Base-by-base conservation (phyloP, 2,797 vertebrate species). In the Gorsachius magnificus region DNA sequence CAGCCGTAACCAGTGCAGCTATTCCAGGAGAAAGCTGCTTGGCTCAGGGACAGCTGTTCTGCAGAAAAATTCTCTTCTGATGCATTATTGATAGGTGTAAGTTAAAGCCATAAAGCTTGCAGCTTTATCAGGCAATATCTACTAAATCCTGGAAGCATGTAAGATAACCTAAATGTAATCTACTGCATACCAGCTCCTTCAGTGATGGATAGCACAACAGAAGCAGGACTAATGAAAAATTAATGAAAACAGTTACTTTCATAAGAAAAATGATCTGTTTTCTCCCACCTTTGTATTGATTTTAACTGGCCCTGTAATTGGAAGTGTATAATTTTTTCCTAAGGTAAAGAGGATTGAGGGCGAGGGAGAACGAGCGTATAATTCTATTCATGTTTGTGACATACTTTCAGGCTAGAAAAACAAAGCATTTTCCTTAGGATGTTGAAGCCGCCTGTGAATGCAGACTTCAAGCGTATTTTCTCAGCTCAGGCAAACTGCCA, bases 241-340 rank as follows among this genome's bases (percentile, higher is more conserved):
- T 98, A 98, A 98, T 98, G 96, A 97, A 97, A 98, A 97, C 92
- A 77, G 97, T 96, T 97, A 97, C 97, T 97, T 97, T 96, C 93
- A 91, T 97, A 97, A 98, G 98, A 98, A 98, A 98, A 98, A 98
- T 96, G 96, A 97, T 97, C 97, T 94, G 93, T 96, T 95, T 96
- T 97, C 96, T 97, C 82, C 94, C 96, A 98, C 97, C 97, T 98
- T 96, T 93, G 86, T 97, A 98, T 98, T 96, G 98, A 98, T 98
- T 98, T 97, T 96, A 97, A 96, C 96, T 96, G 97, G 97, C 96
- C 96, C 96, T 94, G 89, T 97, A 98, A 98, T 97, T 98, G 97
- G 96, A 97, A 98, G 91, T 94, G 95, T 96, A 89, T 97, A 96
- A 97, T 97, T 98, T 98, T 97, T 96, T 97, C 97, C 97, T 96